phyloP scores from a whole-genome alignment of 1,140 invertebrate species.

The Ceratitis capitata region DNA sequence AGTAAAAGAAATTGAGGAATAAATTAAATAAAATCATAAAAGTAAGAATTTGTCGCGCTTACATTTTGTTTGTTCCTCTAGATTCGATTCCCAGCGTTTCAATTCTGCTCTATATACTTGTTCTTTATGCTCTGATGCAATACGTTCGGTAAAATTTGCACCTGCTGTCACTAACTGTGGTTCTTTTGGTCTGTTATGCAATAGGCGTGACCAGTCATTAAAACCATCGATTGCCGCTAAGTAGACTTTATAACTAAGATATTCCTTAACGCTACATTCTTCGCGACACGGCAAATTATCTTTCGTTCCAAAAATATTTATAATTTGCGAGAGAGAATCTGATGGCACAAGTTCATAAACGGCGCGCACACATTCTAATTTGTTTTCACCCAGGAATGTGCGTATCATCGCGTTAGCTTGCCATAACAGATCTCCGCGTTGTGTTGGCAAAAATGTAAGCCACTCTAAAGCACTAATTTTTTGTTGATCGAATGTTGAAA shows the following conservation, averaged over 20 bases:
- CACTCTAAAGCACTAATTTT: slow-evolving; percentile 89
- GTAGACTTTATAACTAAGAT: slow-evolving; percentile 81
- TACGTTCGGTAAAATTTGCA: slow-evolving; percentile 85
- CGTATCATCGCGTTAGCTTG: slow-evolving; percentile 91
- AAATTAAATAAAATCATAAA: not conserved
- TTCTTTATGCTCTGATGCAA: slow-evolving; percentile 84
- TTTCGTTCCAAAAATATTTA: slow-evolving; percentile 68
- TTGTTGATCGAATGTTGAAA: slow-evolving; percentile 53
- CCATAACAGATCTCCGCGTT: slow-evolving; percentile 82
- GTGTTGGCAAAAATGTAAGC: slow-evolving; percentile 82
- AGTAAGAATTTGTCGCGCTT: slow-evolving; percentile 41
- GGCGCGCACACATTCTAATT: slow-evolving; percentile 75
- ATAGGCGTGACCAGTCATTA: slow-evolving; percentile 87
- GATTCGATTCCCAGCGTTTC: slow-evolving; percentile 78
- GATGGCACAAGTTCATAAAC: slow-evolving; percentile 75
- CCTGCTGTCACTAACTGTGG: slow-evolving; percentile 67
- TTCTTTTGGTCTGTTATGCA: slow-evolving; percentile 79
- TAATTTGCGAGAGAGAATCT: slow-evolving; percentile 73
- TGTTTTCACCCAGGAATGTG: slow-evolving; percentile 76
- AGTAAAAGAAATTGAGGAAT: slow-evolving; percentile 56
- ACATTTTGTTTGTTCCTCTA: slow-evolving; percentile 74
- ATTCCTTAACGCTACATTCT: slow-evolving; percentile 75
- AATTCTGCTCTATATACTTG: slow-evolving; percentile 81
- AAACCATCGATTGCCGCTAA: slow-evolving; percentile 87
- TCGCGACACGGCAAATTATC: slow-evolving; percentile 68